Conservation (phyloP, 2,113 vertebrate species). For the Dolichotis patagonum region DNA sequence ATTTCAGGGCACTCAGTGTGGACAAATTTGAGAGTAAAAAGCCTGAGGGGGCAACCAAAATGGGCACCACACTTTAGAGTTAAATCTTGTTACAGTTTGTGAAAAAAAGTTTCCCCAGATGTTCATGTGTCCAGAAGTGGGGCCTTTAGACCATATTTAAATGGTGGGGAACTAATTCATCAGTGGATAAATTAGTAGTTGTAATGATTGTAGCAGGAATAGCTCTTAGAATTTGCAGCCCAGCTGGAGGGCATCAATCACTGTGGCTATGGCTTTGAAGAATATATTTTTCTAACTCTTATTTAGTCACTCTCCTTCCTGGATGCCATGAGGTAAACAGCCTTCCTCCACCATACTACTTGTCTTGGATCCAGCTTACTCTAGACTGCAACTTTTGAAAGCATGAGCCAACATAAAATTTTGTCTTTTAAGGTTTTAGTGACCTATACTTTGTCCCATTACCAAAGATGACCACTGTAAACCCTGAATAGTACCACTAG, state of each 20-base stretch:
- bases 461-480: background rate
- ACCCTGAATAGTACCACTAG: background rate
- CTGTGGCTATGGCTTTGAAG: background rate
- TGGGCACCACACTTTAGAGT: background rate
- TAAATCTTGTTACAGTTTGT: background rate
- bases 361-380: background rate
- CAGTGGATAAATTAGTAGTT: background rate
- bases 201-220: background rate
- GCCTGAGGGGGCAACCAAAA: background rate
- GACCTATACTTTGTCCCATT: background rate
- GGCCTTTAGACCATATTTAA: background rate
- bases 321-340: background rate
- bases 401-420: background rate
- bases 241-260: background rate
- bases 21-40: background rate
- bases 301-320: background rate
- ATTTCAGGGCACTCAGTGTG: background rate
- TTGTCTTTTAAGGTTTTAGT: background rate
- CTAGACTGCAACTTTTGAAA: background rate
- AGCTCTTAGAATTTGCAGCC: background rate
- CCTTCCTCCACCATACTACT: background rate
- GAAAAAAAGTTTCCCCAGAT: background rate
- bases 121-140: background rate
- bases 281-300: background rate
- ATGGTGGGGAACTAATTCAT: background rate